A percentile compares a stretch with the other conserved stretches of the same genome.
Conservation (phyloP, 2,113 vertebrate species). For the Phainopepla nitens region DNA sequence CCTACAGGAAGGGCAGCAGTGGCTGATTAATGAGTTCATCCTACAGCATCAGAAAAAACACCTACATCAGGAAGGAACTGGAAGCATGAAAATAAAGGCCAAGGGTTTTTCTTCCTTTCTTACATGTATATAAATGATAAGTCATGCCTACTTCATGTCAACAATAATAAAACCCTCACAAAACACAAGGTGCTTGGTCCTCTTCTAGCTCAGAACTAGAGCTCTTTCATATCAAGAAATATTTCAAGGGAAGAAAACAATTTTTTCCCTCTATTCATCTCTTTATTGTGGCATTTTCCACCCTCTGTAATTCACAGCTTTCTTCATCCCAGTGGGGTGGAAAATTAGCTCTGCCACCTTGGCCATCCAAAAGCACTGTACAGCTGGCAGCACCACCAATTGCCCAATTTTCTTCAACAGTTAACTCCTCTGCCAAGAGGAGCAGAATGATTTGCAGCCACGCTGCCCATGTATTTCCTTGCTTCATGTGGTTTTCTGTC, state of each 20-base stretch:
- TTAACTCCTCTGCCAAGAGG: neutral
- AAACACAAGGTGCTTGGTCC: neutral
- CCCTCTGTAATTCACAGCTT: conserved; percentile 1
- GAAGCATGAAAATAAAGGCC: neutral
- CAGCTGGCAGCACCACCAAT: neutral
- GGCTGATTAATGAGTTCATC: neutral
- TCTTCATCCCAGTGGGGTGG: neutral
- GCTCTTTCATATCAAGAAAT: neutral
- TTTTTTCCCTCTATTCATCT: neutral
- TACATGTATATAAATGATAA: neutral
- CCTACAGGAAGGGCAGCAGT: neutral
- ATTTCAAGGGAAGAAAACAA: neutral
- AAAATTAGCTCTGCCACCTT: conserved; percentile 34
- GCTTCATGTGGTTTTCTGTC: neutral
- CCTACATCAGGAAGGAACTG: neutral
- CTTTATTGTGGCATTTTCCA: neutral
- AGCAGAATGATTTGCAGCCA: neutral
- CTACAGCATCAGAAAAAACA: neutral
- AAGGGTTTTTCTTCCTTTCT: neutral
- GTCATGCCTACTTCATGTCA: neutral
- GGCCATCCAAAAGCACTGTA: neutral
- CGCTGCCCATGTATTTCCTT: neutral
- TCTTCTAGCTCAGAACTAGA: neutral
- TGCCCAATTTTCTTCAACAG: conserved; percentile 26
- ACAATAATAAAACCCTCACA: neutral